Conservation (phyloP, 92 coral and sea anemone genomes). For the Heliopora coerulea region DNA sequence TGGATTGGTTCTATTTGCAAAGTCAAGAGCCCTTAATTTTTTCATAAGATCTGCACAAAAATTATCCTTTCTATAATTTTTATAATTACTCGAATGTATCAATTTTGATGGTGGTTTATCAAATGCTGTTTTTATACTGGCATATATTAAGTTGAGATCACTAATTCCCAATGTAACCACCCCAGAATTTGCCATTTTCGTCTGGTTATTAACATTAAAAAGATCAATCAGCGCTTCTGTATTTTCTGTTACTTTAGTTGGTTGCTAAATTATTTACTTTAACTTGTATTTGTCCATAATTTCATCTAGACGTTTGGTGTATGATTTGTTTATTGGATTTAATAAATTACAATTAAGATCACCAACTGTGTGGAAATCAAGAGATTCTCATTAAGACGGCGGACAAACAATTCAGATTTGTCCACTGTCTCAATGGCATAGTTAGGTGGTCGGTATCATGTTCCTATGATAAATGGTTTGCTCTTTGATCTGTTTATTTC, state of each 20-base stretch:
- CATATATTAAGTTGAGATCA: conserved; percentile 19
- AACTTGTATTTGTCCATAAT: conserved; percentile 1
- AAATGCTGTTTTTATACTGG: conserved; percentile 10
- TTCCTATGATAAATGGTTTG: neutral
- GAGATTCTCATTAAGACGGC: neutral
- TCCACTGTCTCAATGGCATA: neutral
- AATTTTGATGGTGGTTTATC: conserved; percentile 5
- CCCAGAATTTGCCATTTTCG: conserved; percentile 1
- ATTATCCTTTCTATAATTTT: conserved; percentile 8
- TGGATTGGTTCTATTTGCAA: conserved; percentile 1
- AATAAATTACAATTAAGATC: conserved; percentile 9
- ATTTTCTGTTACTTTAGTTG: conserved; percentile 4
- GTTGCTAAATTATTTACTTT: conserved; percentile 11
- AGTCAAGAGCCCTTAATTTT: neutral
- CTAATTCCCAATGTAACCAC: conserved; percentile 8
- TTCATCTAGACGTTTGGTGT: conserved; percentile 1
- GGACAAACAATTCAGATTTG: conserved; percentile 9
- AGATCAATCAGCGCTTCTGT: conserved; percentile 19
- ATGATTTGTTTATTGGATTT: neutral
- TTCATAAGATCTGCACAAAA: conserved; percentile 3
- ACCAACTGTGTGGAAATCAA: neutral
- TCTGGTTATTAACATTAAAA: neutral
- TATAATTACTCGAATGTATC: neutral
- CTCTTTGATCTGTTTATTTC: neutral
- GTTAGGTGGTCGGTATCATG: neutral